Percentiles rank a stretch among this genome's conserved stretches.
These are phyloP conservation scores for Lasiurus cinereus DNA, from an alignment of 2,113 vertebrate genomes.

Conservation along the genomic window DNA sequence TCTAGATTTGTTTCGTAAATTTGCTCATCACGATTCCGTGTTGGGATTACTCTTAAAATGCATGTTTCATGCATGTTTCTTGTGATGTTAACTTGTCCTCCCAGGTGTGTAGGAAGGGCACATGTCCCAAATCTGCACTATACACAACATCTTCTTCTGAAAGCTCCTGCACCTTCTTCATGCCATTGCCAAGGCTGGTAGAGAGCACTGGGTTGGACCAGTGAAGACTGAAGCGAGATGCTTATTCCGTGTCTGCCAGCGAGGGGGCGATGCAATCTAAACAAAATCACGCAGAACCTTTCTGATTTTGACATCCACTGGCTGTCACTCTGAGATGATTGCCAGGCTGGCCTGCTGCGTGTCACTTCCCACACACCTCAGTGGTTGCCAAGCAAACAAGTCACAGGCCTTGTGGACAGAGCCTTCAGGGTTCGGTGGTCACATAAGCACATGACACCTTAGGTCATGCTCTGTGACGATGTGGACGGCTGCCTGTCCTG, in stretches of 20 bases:
- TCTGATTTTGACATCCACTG: not conserved
- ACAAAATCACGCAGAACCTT: not conserved
- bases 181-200: not conserved
- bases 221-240: not conserved
- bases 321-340: no score
- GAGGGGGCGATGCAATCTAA: not conserved
- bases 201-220: not conserved
- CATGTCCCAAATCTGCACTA: not conserved
- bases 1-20: not conserved
- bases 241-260: not conserved
- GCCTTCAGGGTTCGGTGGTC: not conserved
- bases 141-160: fast-evolving
- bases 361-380: no score
- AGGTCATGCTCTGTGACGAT: slow-evolving; percentile 52
- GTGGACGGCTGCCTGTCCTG: slow-evolving; percentile 16
- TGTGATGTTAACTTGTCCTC: slow-evolving; percentile 3
- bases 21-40: slow-evolving; percentile 47
- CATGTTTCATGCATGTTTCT: slow-evolving; percentile 52
- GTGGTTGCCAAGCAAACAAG: not conserved
- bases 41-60: not conserved
- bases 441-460: slow-evolving; percentile 47
- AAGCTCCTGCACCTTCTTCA: not conserved
- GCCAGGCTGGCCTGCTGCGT: not conserved
- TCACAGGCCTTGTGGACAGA: not conserved
- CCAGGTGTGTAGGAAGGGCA: slow-evolving; percentile 37